Evolutionary conservation across 2,888 invertebrate species (phyloP), one percentile per base, ranked within the genome.

Genomic region (Callyntrura guangdongensis): DNA sequence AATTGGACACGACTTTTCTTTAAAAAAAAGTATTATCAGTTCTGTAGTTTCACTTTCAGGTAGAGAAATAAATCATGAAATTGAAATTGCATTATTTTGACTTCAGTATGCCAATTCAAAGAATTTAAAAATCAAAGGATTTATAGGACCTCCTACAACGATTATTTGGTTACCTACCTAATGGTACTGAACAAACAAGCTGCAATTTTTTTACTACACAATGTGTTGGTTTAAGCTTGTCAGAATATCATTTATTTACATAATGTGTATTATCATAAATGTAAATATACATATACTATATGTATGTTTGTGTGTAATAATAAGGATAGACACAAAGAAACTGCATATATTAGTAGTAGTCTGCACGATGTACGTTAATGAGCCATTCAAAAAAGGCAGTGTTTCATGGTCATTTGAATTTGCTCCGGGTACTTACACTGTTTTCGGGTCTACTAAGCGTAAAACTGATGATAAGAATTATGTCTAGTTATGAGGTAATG

Each of bases 1-100:
- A 86, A 90, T 81, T 72, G 77, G 56, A 77, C 90, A 90, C 90
- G 90, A 90, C 53, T 86, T 64, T 86, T 36, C 2, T 72, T 45
- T 6, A n/a, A 53, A 53, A 12, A 53, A n/a, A 53, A 12, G n/a
- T 53, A 53, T n/a, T 2, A 53, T 14, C 53, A 53, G 53, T 9
- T n/a, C 61, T 12, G n/a, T 36, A 72, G 64, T 77, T 86, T 86
- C 86, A 86, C 86, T 86, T 86, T 86, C 86, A 86, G 64, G n/a
- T 49, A 49, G 27, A 53, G 49, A 47, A 86, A 77, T 59, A 77
- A 86, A 47, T 49, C 47, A 47, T 74, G 74, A 86, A 86, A 72
- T 22, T 72, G 69, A 72, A 17, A 47, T 74, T 49, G 49, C 49
- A 49, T 22, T 61, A 36, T 47, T 83, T 64, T 64, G 64, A 74